phyloP scores from a whole-genome alignment of 2,888 invertebrate species.

The Gymnocheta viridis region DNA sequence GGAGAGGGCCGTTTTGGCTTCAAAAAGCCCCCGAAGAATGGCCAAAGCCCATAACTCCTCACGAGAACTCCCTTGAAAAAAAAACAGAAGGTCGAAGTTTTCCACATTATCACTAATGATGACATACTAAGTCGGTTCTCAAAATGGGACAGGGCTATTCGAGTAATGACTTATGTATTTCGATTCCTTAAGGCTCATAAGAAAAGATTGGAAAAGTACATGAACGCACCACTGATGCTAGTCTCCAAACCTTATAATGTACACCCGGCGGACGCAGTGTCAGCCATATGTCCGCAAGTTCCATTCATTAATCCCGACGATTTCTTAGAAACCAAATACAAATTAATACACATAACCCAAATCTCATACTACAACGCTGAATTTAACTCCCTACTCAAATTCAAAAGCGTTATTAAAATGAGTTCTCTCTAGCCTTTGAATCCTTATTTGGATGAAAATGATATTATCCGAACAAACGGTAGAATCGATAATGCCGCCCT shows the following conservation, averaged over 20 bases:
- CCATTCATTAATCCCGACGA: not conserved
- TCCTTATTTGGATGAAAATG: too few relatives aligned
- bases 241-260: too few relatives aligned
- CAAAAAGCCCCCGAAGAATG: slow-evolving; percentile 7
- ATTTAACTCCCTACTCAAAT: not conserved
- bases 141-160: not conserved
- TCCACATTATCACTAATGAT: not conserved
- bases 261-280: too few relatives aligned
- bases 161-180: not conserved
- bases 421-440: not conserved
- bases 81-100: not conserved
- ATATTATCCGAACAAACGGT: not conserved
- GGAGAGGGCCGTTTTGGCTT: slow-evolving; percentile 57
- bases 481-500: not conserved
- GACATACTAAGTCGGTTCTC: not conserved
- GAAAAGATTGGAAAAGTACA: too few relatives aligned
- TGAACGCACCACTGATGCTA: too few relatives aligned
- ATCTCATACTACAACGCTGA: not conserved
- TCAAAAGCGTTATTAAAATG: not conserved
- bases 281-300: too few relatives aligned
- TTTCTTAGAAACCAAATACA: not conserved
- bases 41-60: not conserved
- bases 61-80: not conserved
- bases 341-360: not conserved
- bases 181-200: too few relatives aligned